Base-by-base conservation (phyloP, 2,797 vertebrate genomes). In the Mycteria americana region DNA sequence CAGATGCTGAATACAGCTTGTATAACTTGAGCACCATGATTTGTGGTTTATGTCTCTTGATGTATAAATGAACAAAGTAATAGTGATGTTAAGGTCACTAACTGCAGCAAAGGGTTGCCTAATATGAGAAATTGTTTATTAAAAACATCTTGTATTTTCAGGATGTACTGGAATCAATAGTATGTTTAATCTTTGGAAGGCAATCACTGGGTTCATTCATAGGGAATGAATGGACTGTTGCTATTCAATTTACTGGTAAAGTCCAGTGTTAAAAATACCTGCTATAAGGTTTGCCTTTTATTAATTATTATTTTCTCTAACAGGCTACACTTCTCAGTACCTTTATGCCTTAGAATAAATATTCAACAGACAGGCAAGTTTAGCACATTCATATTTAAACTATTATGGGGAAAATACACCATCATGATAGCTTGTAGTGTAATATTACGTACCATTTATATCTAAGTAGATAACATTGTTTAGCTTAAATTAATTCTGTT, bases 401-500 rank as follows among this genome's bases (percentile, higher is more conserved):
- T 31, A 45, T 51, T 88, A 25, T 9, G 75, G 79, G 73, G 33
- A 89, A 88, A 94, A 80, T 56, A 48, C 50, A 84, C 30, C 33
- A 65, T 54, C 70, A 35, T 0, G 2, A 63, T 83, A 65, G 30
- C 65, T 94, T 45, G 33, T 68, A 46, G 39, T 79, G 22, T 80
- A 80, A 73, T 43, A 24, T 45, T 65, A 84, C 45, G 65, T 59
- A 84, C 69, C 69, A 37, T 68, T 92, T 91, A 48, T 77, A 88
- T 83, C 81, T 85, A 83, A 88, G 39, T 28, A 93, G 94, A 94
- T 94, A 89, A 84, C 54, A 37, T 35, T 80, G 39, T 78, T 94
- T 93, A 89, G 31, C 43, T 79, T 59, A 74, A 92, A 91, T 94
- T 77, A 85, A 79, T 92, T 95, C 64, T 57, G 31, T 88, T 83